These are phyloP conservation scores for Neogobius melanostomus DNA, from an alignment of 2,113 vertebrate species.

Conservation along the genomic window DNA sequence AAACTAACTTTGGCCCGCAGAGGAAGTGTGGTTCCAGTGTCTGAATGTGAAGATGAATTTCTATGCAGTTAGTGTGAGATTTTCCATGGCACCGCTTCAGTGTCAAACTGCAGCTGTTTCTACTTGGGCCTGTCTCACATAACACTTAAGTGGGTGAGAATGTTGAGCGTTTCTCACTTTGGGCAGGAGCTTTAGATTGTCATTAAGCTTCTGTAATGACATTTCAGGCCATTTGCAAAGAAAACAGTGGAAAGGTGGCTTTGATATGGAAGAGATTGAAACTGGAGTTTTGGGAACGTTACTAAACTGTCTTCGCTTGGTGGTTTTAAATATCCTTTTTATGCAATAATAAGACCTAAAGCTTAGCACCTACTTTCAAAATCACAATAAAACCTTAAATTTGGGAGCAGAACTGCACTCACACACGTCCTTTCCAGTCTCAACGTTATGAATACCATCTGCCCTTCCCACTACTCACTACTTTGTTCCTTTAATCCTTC, in stretches of 20 bases:
- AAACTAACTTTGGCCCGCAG: conserved; percentile 12
- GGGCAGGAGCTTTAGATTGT: conserved; percentile 20
- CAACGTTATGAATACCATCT: too few species aligned
- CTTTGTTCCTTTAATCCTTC: too few species aligned
- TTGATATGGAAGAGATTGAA: background rate
- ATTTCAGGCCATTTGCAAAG: conserved; percentile 16
- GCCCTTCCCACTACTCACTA: too few species aligned
- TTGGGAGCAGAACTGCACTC: too few species aligned
- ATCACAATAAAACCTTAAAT: too few species aligned
- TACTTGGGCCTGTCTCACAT: conserved; percentile 14
- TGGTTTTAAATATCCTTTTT: background rate
- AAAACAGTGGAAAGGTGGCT: conserved; percentile 12
- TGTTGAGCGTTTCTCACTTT: conserved; percentile 16
- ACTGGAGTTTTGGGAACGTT: conserved; percentile 7
- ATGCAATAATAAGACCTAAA: background rate
- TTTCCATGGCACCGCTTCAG: conserved; percentile 37
- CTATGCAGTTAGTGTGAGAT: conserved; percentile 11
- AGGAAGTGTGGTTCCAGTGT: conserved; percentile 15
- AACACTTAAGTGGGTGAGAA: conserved; percentile 16
- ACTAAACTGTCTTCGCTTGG: conserved; percentile 11
- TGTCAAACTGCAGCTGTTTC: conserved; percentile 41
- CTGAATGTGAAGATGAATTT: conserved; percentile 7
- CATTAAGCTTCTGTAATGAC: conserved; percentile 23
- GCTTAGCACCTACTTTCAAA: too few species aligned
- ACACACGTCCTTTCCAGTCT: too few species aligned